These are phyloP conservation scores for Leucania comma DNA, from an alignment of 2,888 invertebrate genomes.

Conservation along the genomic window DNA sequence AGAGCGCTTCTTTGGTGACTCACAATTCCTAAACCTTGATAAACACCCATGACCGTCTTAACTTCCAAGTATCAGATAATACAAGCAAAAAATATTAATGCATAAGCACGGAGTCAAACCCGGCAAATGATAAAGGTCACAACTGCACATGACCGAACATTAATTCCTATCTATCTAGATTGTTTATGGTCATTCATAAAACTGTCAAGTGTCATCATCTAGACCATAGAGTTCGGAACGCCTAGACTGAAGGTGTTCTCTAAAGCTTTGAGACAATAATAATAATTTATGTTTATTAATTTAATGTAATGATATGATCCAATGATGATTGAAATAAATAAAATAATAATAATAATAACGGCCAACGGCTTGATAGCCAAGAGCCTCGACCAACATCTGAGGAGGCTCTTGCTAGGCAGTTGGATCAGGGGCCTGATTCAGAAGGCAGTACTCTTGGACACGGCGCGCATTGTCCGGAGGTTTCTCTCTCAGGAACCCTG, in stretches of 20 bases:
- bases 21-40: background rate
- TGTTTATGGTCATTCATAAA: constrained; percentile 11
- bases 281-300: too few relatives aligned
- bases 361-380: too few relatives aligned
- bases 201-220: constrained; percentile 10
- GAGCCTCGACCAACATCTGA: too few relatives aligned
- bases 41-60: background rate
- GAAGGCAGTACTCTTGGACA: too few relatives aligned
- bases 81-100: constrained; percentile 31
- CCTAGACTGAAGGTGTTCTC: too few relatives aligned
- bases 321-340: too few relatives aligned
- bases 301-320: too few relatives aligned
- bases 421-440: too few relatives aligned
- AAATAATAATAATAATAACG: too few relatives aligned
- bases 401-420: too few relatives aligned
- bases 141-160: constrained; percentile 41
- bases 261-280: background rate
- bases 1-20: background rate
- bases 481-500: too few relatives aligned
- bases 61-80: constrained; percentile 13
- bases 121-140: constrained; percentile 33
- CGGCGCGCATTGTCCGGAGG: too few relatives aligned
- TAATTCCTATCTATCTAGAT: constrained; percentile 18
- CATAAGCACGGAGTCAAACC: constrained; percentile 34
- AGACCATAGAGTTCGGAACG: background rate